Evolutionary conservation across 2,888 invertebrate genomes (phyloP).

Genomic region (Magallana nippona): DNA sequence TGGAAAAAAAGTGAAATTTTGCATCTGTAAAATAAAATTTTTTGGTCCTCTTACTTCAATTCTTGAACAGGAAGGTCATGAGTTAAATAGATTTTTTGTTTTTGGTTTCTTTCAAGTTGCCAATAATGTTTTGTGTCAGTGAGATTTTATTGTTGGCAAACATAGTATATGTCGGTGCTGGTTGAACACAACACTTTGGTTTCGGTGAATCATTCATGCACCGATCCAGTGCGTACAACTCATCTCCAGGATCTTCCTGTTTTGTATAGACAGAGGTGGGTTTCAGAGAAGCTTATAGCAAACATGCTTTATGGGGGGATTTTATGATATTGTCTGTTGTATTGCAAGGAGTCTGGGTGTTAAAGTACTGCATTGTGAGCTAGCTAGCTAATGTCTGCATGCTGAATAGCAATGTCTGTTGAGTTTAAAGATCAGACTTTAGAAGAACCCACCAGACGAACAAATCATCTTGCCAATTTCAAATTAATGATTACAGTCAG

Average conservation of each 20-base stretch:
- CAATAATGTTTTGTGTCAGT: no score
- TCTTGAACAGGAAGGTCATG: no score
- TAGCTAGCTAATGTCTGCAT: not conserved
- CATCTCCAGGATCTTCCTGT: conserved; percentile 6
- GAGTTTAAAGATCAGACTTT: no score
- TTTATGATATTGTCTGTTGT: conserved; percentile 20
- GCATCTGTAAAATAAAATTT: no score
- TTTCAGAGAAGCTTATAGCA: not conserved
- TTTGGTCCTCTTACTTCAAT: no score
- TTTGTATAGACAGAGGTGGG: not conserved
- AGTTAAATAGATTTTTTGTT: no score
- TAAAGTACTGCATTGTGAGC: not conserved
- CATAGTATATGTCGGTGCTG: not conserved
- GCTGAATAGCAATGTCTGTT: no score
- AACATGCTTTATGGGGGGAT: not conserved
- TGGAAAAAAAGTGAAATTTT: no score
- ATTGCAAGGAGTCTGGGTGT: conserved; percentile 9
- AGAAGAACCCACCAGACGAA: no score
- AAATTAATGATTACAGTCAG: no score
- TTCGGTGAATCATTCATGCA: not conserved
- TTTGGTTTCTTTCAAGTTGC: no score
- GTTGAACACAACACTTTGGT: not conserved
- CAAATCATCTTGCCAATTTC: no score
- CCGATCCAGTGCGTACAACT: not conserved
- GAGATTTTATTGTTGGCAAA: not conserved